Evolutionary conservation across 2,888 invertebrate genomes (phyloP).

Genomic region (Amphipoea lucens): DNA sequence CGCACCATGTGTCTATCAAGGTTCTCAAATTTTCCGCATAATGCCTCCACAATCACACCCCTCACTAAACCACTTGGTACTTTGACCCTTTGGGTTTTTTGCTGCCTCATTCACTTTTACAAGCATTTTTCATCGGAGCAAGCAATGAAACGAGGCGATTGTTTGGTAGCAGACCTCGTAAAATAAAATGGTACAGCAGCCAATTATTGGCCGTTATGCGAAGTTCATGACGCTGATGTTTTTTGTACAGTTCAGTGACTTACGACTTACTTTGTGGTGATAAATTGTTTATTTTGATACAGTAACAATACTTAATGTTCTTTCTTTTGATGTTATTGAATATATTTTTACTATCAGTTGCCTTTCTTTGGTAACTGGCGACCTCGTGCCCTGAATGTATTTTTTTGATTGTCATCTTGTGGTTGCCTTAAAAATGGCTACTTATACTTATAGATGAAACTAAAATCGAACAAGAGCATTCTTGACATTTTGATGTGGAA

Average conservation of each 20-base stretch:
- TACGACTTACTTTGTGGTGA: conserved; percentile 23
- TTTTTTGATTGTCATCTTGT: too few relatives aligned
- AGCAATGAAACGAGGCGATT: conserved; percentile 45
- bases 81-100: conserved; percentile 69
- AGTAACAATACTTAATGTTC: not conserved
- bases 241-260: conserved; percentile 50
- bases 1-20: not conserved
- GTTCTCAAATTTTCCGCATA: conserved; percentile 70
- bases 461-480: not conserved
- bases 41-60: conserved; percentile 68
- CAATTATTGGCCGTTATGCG: conserved; percentile 50
- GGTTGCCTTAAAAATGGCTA: not conserved
- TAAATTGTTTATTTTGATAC: conserved; percentile 20
- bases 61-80: conserved; percentile 62
- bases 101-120: conserved; percentile 68
- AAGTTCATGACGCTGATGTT: conserved; percentile 43
- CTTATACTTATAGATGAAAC: not conserved
- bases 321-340: not conserved
- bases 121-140: conserved; percentile 62
- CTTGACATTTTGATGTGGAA: not conserved
- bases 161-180: conserved; percentile 45
- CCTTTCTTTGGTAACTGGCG: not conserved
- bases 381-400: not conserved
- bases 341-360: not conserved
- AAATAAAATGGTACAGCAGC: conserved; percentile 58